phyloP scores from a whole-genome alignment of 2,797 vertebrate genomes.

The Poecilia picta region DNA sequence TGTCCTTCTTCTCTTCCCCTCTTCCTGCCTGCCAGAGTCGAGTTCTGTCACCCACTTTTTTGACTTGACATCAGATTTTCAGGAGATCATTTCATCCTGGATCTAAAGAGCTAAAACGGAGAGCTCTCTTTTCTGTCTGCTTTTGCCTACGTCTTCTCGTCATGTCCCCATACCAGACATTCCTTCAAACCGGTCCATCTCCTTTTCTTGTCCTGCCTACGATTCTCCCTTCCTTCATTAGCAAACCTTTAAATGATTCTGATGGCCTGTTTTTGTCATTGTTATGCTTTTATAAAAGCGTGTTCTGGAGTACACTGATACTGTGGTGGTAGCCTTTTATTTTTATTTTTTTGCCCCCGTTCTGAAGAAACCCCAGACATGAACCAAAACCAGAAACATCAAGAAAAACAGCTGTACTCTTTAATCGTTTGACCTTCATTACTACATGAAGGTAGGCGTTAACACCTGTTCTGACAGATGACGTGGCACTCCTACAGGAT shows the following conservation, averaged over 20 bases:
- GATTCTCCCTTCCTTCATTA: conserved; percentile 15
- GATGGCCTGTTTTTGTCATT: background rate
- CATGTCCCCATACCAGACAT: conserved; percentile 68
- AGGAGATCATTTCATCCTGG: conserved; percentile 7
- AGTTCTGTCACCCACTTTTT: conserved; percentile 5
- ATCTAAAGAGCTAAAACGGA: conserved; percentile 13
- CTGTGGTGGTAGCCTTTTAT: background rate
- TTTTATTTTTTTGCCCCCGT: background rate
- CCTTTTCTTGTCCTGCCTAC: conserved; percentile 31
- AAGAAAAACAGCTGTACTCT: background rate
- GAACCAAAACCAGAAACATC: background rate
- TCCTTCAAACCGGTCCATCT: conserved; percentile 66
- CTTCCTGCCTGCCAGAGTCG: background rate
- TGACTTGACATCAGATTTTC: conserved; percentile 11
- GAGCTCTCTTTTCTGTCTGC: conserved; percentile 4
- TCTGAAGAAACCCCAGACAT: conserved; percentile 8
- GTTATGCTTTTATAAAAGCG: background rate
- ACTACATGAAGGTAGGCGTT: background rate
- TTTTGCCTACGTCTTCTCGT: conserved; percentile 31
- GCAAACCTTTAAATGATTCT: background rate
- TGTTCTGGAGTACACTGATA: background rate
- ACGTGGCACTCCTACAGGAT: conserved; percentile 43
- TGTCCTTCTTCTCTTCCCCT: conserved; percentile 16
- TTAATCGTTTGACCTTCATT: background rate
- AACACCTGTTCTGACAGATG: conserved; percentile 25